Evolutionary conservation across 2,113 vertebrate species (phyloP).

Genomic region (Recurvirostra avosetta): DNA sequence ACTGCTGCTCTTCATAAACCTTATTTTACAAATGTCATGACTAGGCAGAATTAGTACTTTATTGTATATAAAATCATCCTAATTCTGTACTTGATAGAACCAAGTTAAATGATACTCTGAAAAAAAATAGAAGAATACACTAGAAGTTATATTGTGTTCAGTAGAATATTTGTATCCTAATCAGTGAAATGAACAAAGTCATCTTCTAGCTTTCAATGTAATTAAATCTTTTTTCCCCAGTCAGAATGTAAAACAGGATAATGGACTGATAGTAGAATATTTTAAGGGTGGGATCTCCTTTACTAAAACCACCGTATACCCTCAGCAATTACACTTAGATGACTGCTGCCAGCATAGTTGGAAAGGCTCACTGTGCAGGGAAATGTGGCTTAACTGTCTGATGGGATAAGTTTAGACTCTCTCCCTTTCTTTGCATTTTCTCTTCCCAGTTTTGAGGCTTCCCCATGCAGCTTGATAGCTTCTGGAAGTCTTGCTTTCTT

Average conservation of each 20-base stretch:
- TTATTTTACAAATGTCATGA: background rate
- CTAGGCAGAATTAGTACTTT: background rate
- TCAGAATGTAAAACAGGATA: background rate
- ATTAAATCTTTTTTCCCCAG: background rate
- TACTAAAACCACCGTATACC: constrained; percentile 5
- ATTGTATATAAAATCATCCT: background rate
- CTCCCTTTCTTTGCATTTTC: background rate
- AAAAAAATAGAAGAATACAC: background rate
- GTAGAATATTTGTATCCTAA: background rate
- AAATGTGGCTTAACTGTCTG: background rate
- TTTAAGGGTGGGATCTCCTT: constrained; percentile 35
- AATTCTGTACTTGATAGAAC: background rate
- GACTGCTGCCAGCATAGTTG: background rate
- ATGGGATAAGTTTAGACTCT: background rate
- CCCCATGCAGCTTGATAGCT: background rate
- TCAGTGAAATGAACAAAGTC: background rate
- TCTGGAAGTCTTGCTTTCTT: background rate
- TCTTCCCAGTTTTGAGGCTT: background rate
- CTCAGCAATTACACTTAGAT: constrained; percentile 28
- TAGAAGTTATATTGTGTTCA: background rate
- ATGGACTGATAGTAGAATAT: background rate
- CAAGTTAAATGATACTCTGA: background rate
- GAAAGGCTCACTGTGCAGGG: background rate
- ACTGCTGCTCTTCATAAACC: background rate
- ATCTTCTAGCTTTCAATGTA: background rate